These are phyloP conservation scores for Pheosia gnoma DNA, from an alignment of 2,888 invertebrate genomes.

Conservation along the genomic window DNA sequence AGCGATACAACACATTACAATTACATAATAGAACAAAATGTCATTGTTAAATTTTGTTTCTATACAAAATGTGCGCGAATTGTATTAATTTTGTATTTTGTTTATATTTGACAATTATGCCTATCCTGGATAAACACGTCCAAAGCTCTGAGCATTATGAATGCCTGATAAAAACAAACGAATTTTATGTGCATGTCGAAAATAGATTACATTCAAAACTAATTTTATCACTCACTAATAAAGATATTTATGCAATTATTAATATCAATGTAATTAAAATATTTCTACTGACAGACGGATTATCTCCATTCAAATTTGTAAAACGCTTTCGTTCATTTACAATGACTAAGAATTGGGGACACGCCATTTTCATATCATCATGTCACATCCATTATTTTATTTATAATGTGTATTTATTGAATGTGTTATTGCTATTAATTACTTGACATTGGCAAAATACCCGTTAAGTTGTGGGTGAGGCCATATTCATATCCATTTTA, in stretches of 20 bases:
- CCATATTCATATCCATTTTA: too few relatives aligned
- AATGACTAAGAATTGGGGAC: too few relatives aligned
- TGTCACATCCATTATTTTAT: too few relatives aligned
- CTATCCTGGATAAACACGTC: constrained; percentile 38
- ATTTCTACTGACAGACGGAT: too few relatives aligned
- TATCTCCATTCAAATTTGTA: not conserved
- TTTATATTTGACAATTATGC: constrained; percentile 11
- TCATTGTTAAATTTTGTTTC: not conserved
- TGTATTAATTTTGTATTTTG: too few relatives aligned
- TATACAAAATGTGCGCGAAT: not conserved
- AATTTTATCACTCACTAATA: not conserved
- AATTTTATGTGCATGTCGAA: constrained; percentile 24
- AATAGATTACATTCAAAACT: not conserved
- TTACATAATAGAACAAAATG: not conserved
- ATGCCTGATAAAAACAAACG: constrained; percentile 39
- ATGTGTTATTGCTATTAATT: too few relatives aligned
- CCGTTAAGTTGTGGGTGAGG: too few relatives aligned
- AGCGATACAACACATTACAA: not conserved
- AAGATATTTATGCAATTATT: not conserved
- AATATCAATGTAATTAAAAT: too few relatives aligned
- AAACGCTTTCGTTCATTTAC: too few relatives aligned
- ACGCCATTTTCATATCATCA: too few relatives aligned
- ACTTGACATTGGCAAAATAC: too few relatives aligned
- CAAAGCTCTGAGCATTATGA: constrained; percentile 38
- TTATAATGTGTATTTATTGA: too few relatives aligned